phyloP scores from a whole-genome alignment of 2,113 vertebrate species.

The Microtus richardsoni region DNA sequence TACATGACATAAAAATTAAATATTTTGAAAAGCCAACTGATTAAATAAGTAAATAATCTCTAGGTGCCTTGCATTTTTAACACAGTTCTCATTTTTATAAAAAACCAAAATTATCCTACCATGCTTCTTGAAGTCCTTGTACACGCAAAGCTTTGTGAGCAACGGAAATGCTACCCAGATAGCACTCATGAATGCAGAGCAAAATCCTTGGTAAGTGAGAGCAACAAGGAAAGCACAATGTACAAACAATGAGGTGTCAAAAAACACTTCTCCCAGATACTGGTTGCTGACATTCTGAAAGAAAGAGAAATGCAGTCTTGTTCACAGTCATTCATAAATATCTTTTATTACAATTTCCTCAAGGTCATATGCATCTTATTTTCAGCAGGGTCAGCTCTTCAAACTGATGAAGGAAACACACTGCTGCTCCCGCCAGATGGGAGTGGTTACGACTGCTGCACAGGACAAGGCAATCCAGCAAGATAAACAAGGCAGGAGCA shows the following conservation, averaged over 20 bases:
- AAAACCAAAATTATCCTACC: slow-evolving; percentile 85
- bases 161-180: slow-evolving; percentile 96
- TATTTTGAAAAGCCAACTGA: not conserved
- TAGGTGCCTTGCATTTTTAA: slow-evolving; percentile 23
- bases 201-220: slow-evolving; percentile 91
- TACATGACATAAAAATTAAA: not conserved
- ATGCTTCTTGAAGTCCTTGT: slow-evolving; percentile 90
- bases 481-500: not conserved
- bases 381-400: not conserved
- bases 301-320: slow-evolving; percentile 46
- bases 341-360: not conserved
- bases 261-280: slow-evolving; percentile 93
- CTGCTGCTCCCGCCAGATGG: not conserved
- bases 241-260: slow-evolving; percentile 92
- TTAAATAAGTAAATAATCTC: not conserved
- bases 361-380: not conserved
- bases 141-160: slow-evolving; percentile 89
- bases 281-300: slow-evolving; percentile 89
- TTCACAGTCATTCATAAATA: not conserved
- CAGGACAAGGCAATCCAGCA: not conserved
- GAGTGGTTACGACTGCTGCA: not conserved
- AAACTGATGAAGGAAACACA: not conserved
- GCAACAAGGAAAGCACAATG: slow-evolving; percentile 91
- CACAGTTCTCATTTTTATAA: slow-evolving; percentile 15
- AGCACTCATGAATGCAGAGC: slow-evolving; percentile 94